These are phyloP conservation scores for Myotis daubentonii DNA, from an alignment of 2,797 vertebrate genomes.

Conservation along the genomic window DNA sequence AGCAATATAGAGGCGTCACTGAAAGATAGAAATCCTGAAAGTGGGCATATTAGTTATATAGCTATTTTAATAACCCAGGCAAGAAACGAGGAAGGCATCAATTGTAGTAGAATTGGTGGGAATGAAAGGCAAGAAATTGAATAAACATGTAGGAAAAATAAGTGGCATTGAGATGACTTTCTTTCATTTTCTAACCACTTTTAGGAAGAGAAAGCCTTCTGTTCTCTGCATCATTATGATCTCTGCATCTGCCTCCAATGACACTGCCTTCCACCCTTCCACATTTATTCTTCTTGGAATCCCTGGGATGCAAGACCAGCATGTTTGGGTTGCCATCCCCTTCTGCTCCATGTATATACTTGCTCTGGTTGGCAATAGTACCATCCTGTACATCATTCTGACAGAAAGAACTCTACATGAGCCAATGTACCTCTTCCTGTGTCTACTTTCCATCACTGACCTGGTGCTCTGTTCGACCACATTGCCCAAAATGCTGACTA, in stretches of 20 bases:
- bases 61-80: neutral
- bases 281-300: constrained; percentile 73
- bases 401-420: constrained; percentile 82
- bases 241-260: constrained; percentile 21
- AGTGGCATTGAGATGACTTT: neutral
- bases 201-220: neutral
- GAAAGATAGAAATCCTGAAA: neutral
- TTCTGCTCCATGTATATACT: constrained; percentile 74
- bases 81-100: neutral
- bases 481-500: constrained; percentile 85
- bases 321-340: constrained; percentile 72
- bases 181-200: constrained; percentile 38
- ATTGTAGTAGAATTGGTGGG: neutral
- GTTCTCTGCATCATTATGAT: constrained; percentile 24
- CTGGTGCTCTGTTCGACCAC: constrained; percentile 83
- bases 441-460: constrained; percentile 81
- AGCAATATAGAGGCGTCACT: neutral
- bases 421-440: constrained; percentile 89
- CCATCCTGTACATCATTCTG: constrained; percentile 83
- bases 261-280: constrained; percentile 66
- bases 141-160: neutral
- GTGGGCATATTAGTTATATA: neutral
- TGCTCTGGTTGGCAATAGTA: constrained; percentile 84
- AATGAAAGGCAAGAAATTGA: neutral
- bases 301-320: constrained; percentile 72